Base-by-base conservation (phyloP, 2,113 vertebrate genomes). In the Saimiri boliviensis region DNA sequence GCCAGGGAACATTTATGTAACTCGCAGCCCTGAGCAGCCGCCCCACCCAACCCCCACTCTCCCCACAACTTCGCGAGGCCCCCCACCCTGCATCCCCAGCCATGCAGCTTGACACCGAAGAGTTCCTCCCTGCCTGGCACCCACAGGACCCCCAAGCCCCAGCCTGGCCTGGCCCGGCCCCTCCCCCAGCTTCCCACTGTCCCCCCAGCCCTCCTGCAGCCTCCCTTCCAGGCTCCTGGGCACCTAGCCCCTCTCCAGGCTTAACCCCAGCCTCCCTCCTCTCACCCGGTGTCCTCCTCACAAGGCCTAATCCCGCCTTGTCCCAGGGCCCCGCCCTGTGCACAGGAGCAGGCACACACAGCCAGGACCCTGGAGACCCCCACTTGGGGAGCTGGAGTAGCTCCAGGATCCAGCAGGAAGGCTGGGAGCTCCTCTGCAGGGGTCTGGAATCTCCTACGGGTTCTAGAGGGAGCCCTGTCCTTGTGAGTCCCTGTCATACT, bases 1-100 rank as follows among this genome's bases (percentile, higher is more conserved):
- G 92, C 98, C 94, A 97, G 82, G 97, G 93, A 94, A 97, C 97
- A 96, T 98, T 98, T 97, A 97, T 97, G 89, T 96, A 98, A 98
- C 87, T 86, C 97, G 84, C 97, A 94, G 96, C 76, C 81, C 84
- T 54, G 8, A n/a, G 13, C 10, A 11, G 54, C 63, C 19, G n/a
- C 19, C 37, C 76, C 40, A 2, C 17, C 5, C 45, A n/a, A 11
- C 9, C 35, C 13, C 32, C 7, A 47, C 74, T 25, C 45, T 52
- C 25, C 1, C 27, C 0, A 42, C 60, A 32, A n/a, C 80, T 56
- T 12, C 79, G 0, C 14, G 1, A 19, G 23, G 32, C 37, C 16
- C n/a, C 8, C 27, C 2, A 30, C 27, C 74, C 74, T 9, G 42
- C 14, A 2, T 32, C n/a, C 74, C 12, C 2, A 2, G 74, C 42